Evolutionary conservation across 2,888 invertebrate genomes (phyloP), one percentile per base, ranked within the genome.

Genomic region (Xestia c-nigrum): DNA sequence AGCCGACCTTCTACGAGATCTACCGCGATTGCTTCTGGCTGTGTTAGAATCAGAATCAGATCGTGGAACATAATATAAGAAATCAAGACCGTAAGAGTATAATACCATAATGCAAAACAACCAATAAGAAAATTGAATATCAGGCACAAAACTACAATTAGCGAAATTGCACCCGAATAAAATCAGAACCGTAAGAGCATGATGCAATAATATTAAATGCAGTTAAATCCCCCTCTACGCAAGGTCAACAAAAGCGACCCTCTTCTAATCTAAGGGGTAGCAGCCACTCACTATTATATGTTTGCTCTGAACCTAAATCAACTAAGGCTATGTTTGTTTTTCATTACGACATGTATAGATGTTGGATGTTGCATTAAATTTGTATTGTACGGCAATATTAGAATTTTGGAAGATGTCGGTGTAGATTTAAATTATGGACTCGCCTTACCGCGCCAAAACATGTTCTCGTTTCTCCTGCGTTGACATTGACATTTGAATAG

Each of bases 241-340:
- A 83, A 81, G 89, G 87, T 89, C 89, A 89, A 89, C 89, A 89
- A 86, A 87, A 82, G 84, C 50, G 69, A 74, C 80, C 84, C 85
- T 87, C 84, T 66, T 72, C 78, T 90, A 92, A 92, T 92, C 92
- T 92, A 74, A 83, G 88, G 87, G 87, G 88, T 81, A 87, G 89
- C 88, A 87, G 87, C 88, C 89, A 89, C 89, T 89, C 86, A 89
- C 90, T 91, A 90, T 90, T 88, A 90, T 85, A 91, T 92, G 91
- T 93, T 93, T 92, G 88, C 77, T 74, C 67, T 87, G 88, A 84
- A 87, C 93, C 93, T 92, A 92, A 92, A 92, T 89, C 91, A 92
- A 92, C 92, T 80, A 38, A 77, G 71, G 77, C 78, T 80, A 83
- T 93, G 92, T 93, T 93, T 93, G 90, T 90, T 90, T 93, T 93